A percentile compares a stretch with the other conserved stretches of the same genome.
These are phyloP conservation scores for Anoplopoma fimbria DNA, from an alignment of 2,113 vertebrate genomes.

Conservation along the genomic window DNA sequence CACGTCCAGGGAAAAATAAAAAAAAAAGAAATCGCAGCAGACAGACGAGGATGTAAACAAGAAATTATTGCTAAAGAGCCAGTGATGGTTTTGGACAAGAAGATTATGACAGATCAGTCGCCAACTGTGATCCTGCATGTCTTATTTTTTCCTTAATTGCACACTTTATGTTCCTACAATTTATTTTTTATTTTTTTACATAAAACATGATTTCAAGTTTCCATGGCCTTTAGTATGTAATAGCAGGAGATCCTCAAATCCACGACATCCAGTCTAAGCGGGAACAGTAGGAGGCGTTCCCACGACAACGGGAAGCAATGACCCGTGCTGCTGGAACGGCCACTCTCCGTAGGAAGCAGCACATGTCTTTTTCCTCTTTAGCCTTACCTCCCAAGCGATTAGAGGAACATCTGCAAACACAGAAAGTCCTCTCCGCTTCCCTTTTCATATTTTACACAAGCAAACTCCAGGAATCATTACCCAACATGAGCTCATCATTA, in stretches of 20 bases:
- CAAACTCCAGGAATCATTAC: constrained; percentile 77
- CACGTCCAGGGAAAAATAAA: constrained; percentile 9
- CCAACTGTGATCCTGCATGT: constrained; percentile 40
- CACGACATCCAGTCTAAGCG: constrained; percentile 7
- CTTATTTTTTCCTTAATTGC: constrained; percentile 39
- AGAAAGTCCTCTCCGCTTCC: constrained; percentile 35
- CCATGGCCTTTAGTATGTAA: constrained; percentile 42
- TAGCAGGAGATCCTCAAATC: constrained; percentile 55
- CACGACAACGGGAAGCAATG: constrained; percentile 51
- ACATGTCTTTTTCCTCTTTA: constrained; percentile 34
- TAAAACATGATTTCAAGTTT: constrained; percentile 40
- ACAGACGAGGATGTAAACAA: constrained; percentile 39
- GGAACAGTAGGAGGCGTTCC: constrained; percentile 58
- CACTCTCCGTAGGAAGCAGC: constrained; percentile 37
- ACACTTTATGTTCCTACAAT: constrained; percentile 49
- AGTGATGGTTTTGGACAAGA: constrained; percentile 19
- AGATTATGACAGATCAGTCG: constrained; percentile 34
- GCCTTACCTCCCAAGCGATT: constrained; percentile 59
- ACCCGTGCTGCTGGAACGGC: constrained; percentile 47
- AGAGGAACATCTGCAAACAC: constrained; percentile 71
- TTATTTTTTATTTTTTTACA: too few species aligned
- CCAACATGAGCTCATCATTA: constrained; percentile 80
- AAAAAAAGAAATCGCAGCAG: background rate
- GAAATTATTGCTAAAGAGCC: constrained; percentile 25
- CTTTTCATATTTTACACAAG: constrained; percentile 71